Conservation (phyloP, 2,113 vertebrate species). For the Regulus satrapa region DNA sequence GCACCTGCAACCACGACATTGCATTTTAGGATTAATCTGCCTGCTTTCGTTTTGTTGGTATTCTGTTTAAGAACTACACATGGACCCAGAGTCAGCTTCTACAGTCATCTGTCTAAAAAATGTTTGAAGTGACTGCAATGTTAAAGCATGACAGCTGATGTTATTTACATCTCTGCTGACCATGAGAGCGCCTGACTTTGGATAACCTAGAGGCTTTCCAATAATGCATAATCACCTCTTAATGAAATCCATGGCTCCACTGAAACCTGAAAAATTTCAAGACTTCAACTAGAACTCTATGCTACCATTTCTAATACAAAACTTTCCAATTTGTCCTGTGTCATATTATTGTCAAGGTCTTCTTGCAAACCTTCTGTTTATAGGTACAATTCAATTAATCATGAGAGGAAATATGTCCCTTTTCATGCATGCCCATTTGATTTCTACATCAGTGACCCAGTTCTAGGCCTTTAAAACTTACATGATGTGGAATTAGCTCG, state of each 20-base stretch:
- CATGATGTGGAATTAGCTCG: background rate
- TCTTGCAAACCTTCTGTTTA: background rate
- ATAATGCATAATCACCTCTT: background rate
- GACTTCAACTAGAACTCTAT: background rate
- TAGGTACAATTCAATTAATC: background rate
- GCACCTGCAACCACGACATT: background rate
- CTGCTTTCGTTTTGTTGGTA: background rate
- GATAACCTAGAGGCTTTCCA: background rate
- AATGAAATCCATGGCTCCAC: background rate
- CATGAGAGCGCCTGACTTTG: background rate
- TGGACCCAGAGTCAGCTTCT: background rate
- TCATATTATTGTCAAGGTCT: background rate
- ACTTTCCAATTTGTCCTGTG: background rate
- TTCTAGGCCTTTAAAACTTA: background rate
- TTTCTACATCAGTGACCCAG: background rate
- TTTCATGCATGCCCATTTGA: background rate
- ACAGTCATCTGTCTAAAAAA: background rate
- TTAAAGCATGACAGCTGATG: background rate
- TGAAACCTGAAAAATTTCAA: background rate
- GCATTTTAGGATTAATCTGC: background rate
- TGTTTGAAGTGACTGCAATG: background rate
- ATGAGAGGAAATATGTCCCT: background rate
- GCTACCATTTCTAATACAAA: background rate
- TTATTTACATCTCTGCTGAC: background rate
- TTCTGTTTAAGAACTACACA: background rate